These are phyloP conservation scores for Taenaris catops DNA, from an alignment of 2,888 invertebrate species.

Conservation along the genomic window DNA sequence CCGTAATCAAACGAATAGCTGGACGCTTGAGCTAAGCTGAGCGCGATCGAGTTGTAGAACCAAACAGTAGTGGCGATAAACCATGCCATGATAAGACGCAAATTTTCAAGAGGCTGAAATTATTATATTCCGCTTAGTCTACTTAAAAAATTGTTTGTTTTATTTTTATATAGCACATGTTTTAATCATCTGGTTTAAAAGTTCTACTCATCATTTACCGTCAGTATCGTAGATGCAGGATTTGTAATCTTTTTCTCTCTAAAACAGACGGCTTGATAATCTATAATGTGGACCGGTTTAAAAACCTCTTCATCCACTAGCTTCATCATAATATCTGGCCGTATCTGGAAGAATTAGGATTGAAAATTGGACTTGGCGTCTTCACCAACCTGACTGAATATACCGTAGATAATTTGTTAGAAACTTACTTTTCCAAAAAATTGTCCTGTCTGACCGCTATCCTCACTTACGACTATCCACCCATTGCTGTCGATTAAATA, in stretches of 20 bases:
- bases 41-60: slow-evolving; percentile 76
- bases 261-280: slow-evolving; percentile 95
- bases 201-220: too few species aligned
- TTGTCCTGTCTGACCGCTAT: slow-evolving; percentile 85
- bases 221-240: slow-evolving; percentile 77
- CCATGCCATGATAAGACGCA: slow-evolving; percentile 79
- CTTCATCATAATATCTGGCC: slow-evolving; percentile 87
- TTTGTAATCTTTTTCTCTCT: slow-evolving; percentile 82
- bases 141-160: too few species aligned
- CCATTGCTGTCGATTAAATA: slow-evolving; percentile 95
- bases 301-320: slow-evolving; percentile 88
- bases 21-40: slow-evolving; percentile 69
- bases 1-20: slow-evolving; percentile 66
- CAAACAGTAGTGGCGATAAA: slow-evolving; percentile 77
- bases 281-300: slow-evolving; percentile 86
- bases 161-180: too few species aligned
- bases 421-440: slow-evolving; percentile 89
- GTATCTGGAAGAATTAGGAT: slow-evolving; percentile 53
- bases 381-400: too few species aligned
- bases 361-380: too few species aligned
- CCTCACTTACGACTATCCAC: slow-evolving; percentile 89
- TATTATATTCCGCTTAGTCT: too few species aligned
- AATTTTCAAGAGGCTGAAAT: slow-evolving; percentile 55
- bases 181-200: too few species aligned
- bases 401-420: too few species aligned